A percentile compares a stretch with the other conserved stretches of the same genome.
Conservation (phyloP, 1,140 invertebrate genomes). For the Bombus huntii region DNA sequence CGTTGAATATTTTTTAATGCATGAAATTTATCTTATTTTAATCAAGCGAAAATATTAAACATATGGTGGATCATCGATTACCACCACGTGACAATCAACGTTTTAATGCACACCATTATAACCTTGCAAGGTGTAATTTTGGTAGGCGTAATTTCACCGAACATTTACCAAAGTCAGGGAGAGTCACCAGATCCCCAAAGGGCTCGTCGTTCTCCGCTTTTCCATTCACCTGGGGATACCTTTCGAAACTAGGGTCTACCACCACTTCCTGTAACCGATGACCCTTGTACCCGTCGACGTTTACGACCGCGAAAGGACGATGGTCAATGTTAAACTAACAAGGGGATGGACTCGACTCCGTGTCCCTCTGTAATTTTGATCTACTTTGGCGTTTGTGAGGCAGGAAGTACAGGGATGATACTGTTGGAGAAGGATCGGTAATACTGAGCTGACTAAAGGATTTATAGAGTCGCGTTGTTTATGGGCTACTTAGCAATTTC, state of each 20-base stretch:
- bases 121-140: slow-evolving; percentile 62
- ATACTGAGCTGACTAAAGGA: not conserved
- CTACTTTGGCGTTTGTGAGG: not conserved
- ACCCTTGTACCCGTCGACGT: slow-evolving; percentile 48
- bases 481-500: not conserved
- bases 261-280: slow-evolving; percentile 48
- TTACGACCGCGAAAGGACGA: slow-evolving; percentile 59
- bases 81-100: no score
- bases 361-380: slow-evolving; percentile 16
- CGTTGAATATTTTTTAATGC: no score
- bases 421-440: not conserved
- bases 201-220: slow-evolving; percentile 48
- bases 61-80: no score
- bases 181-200: slow-evolving; percentile 49
- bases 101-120: slow-evolving; percentile 48
- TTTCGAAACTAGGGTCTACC: slow-evolving; percentile 17
- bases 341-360: not conserved
- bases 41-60: no score
- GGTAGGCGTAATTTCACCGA: slow-evolving; percentile 59
- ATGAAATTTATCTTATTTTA: no score
- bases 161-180: slow-evolving; percentile 56
- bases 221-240: slow-evolving; percentile 57
- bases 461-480: not conserved
- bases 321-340: slow-evolving; percentile 43
- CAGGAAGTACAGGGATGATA: not conserved